Evolutionary conservation across 2,888 invertebrate species (phyloP), one percentile per base, ranked within the genome.

Genomic region (Chymomyza caudatula): DNA sequence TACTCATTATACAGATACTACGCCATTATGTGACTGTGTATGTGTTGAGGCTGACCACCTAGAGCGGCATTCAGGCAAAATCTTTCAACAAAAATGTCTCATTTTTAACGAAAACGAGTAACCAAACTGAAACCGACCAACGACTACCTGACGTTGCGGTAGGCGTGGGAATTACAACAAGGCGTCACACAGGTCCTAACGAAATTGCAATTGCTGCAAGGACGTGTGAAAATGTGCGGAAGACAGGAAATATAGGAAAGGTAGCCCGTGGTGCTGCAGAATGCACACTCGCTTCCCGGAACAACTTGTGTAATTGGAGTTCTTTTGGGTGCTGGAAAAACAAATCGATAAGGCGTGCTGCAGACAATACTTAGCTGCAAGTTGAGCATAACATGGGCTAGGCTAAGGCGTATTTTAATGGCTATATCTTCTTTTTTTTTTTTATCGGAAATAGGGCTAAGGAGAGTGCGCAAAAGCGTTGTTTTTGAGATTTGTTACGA

Each of bases 221-320:
- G 69, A 81, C 85, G 85, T 80, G 83, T 78, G 80, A 76, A 85
- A 73, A 76, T 79, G 76, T 68, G 62, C 71, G 73, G 74, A 85
- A 78, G 74, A 74, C 74, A 73, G 79, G 79, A 80, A 77, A 78
- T 73, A 74, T 75, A 73, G 71, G 5, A 66, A 63, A 57, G 44
- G 54, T 25, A 52, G 63, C 68, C 55, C 47, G 65, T 62, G 63
- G 60, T 56, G 66, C 62, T 56, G 66, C 62, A 57, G 11, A 17
- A 52, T 44, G 55, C 23, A 42, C n/a, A n/a, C n/a, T 4, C 2
- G 51, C 1, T 76, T 74, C 74, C 61, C 42, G 55, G 72, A 74
- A 71, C 15, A 47, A 17, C 15, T 37, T 44, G 63, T 57, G 19
- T 23, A 63, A 51, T 17, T 43, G 43, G 51, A 61, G 65, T 67